Evolutionary conservation across 1,140 invertebrate genomes (phyloP), one percentile per base, ranked within the genome.

Genomic region (Galendromus occidentalis): DNA sequence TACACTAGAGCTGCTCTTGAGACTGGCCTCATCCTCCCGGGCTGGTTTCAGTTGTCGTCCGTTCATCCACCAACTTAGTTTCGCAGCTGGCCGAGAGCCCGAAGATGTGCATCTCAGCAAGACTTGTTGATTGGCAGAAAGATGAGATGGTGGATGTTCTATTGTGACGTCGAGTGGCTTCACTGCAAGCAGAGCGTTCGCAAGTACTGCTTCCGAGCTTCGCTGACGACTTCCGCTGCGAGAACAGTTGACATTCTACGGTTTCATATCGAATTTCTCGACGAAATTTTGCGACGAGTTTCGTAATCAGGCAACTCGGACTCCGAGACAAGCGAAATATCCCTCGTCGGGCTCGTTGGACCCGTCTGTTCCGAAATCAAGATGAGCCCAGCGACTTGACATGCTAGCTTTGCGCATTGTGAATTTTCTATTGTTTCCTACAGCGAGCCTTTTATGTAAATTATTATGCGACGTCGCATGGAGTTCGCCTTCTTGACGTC

Each of bases 101-200:
- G 84, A 85, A 70, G 86, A 87, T 72, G 85, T 84, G 74, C 88
- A 92, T 63, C 87, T 79, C 0, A 91, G 79, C 71, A 90, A 86
- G 75, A 88, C 88, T 72, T 82, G 80, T 70, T 85, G 80, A 30
- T 84, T 84, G 0, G 87, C 86, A 44, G 87, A 89, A 66, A 91
- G 75, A 0, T 86, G 85, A 73, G 87, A 85, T 75, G 84, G 84
- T 12, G 84, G 82, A 17, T 83, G 85, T 51, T 85, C 74, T 68
- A 90, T 85, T 72, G 83, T 80, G 7, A 89, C 86, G 71, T 85
- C 84, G 69, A 90, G 72, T 17, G 88, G 88, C 59, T 81, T 82
- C 77, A 91, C 88, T 90, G 79, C 44, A 78, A 80, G 70, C 72
- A 29, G 17, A 33, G 25, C 25, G 25, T 29, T 7, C 45, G 4